Evolutionary conservation across 2,113 vertebrate species (phyloP).

Genomic region (Hippocampus comes): DNA sequence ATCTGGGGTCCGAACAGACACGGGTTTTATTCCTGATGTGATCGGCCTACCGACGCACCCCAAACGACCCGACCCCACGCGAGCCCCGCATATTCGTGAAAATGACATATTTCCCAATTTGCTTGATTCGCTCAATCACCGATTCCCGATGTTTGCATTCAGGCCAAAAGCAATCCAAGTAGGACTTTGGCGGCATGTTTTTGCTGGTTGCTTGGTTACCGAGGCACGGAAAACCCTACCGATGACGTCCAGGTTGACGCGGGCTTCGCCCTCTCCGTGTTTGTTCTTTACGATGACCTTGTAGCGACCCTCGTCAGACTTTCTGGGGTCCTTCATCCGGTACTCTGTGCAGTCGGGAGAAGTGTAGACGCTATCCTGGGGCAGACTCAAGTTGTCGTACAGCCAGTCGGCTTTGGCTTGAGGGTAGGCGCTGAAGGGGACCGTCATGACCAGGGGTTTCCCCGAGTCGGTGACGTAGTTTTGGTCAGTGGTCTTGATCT

Average conservation of each 20-base stretch:
- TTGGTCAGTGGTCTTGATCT: slow-evolving; percentile 91
- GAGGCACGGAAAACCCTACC: slow-evolving; percentile 71
- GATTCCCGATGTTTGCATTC: no score
- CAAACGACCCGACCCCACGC: no score
- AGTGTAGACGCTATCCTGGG: slow-evolving; percentile 82
- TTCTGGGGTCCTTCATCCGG: slow-evolving; percentile 85
- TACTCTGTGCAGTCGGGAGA: slow-evolving; percentile 84
- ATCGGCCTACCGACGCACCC: no score
- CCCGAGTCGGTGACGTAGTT: slow-evolving; percentile 89
- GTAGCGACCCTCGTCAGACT: slow-evolving; percentile 85
- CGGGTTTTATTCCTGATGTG: not conserved
- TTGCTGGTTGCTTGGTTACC: not conserved
- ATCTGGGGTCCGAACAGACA: slow-evolving; percentile 65
- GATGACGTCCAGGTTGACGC: slow-evolving; percentile 89
- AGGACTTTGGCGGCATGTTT: no score
- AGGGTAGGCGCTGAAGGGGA: slow-evolving; percentile 93
- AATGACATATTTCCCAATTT: no score
- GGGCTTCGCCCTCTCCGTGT: slow-evolving; percentile 90
- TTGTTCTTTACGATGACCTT: slow-evolving; percentile 89
- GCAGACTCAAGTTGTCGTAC: slow-evolving; percentile 76
- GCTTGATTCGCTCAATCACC: no score
- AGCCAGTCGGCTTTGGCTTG: slow-evolving; percentile 90
- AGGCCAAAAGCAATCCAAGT: no score
- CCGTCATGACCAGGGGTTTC: slow-evolving; percentile 86
- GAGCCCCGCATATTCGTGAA: no score